phyloP scores from a whole-genome alignment of 2,888 invertebrate genomes.

The Platerodrilus igneus region DNA sequence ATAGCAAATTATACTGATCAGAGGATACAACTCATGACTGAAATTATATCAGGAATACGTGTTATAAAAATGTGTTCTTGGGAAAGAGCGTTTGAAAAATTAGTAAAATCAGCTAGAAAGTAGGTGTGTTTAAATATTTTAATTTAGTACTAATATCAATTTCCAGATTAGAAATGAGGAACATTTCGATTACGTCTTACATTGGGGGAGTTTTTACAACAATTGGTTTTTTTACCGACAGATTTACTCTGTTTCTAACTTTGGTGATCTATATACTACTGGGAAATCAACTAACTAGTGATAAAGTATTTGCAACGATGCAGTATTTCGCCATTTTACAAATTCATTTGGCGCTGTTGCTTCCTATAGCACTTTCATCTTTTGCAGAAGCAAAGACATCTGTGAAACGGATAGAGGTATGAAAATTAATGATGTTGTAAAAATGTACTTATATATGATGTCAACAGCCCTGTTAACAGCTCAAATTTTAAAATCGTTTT shows the following conservation, averaged over 20 bases:
- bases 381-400: constrained; percentile 63
- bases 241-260: constrained; percentile 77
- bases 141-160: no score
- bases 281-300: constrained; percentile 55
- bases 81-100: constrained; percentile 65
- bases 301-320: constrained; percentile 70
- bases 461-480: no score
- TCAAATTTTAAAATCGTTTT: no score
- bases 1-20: constrained; percentile 57
- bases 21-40: constrained; percentile 67
- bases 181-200: constrained; percentile 61
- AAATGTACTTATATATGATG: no score
- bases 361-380: constrained; percentile 57
- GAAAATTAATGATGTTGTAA: no score
- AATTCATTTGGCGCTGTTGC: constrained; percentile 60
- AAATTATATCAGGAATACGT: constrained; percentile 68
- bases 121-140: constrained; percentile 40
- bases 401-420: constrained; percentile 58
- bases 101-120: constrained; percentile 59
- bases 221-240: constrained; percentile 73
- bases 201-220: constrained; percentile 63
- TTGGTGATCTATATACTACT: constrained; percentile 70
- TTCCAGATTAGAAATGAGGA: constrained; percentile 64
- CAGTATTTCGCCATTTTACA: constrained; percentile 74
- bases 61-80: constrained; percentile 79